These are phyloP conservation scores for Camelus bactrianus DNA, from an alignment of 2,113 vertebrate genomes.

Conservation along the genomic window DNA sequence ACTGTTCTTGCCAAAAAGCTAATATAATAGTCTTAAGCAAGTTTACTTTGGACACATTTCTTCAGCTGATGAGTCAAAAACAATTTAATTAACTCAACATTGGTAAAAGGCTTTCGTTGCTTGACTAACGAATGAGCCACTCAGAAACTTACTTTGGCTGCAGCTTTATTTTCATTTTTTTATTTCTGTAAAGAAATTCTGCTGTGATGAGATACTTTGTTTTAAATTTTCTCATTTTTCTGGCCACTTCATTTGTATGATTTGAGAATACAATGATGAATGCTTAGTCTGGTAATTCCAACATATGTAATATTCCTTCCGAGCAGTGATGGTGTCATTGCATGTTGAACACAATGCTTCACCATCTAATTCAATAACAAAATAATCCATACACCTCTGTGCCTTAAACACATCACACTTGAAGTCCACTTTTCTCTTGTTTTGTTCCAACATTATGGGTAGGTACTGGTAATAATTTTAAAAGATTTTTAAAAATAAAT, in stretches of 20 bases:
- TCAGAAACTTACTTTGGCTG: not conserved
- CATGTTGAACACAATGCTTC: not conserved
- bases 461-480: not conserved
- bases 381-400: not conserved
- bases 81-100: slow-evolving; percentile 48
- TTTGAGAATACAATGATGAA: not conserved
- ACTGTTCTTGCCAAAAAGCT: slow-evolving; percentile 62
- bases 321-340: not conserved
- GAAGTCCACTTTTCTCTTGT: not conserved
- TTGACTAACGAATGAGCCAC: slow-evolving; percentile 1
- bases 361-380: not conserved
- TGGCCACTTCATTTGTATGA: not conserved
- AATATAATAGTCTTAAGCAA: slow-evolving; percentile 57
- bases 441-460: not conserved
- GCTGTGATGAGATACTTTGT: not conserved
- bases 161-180: slow-evolving; percentile 48
- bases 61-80: slow-evolving; percentile 62
- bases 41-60: slow-evolving; percentile 56
- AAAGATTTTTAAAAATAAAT: no score
- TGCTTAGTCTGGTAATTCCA: not conserved
- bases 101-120: slow-evolving; percentile 51
- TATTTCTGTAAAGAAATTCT: not conserved
- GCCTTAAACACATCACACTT: not conserved
- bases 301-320: not conserved
- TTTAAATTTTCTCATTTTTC: slow-evolving; percentile 55